Conservation (phyloP, 2,113 vertebrate species). For the Myiagra hebetior region DNA sequence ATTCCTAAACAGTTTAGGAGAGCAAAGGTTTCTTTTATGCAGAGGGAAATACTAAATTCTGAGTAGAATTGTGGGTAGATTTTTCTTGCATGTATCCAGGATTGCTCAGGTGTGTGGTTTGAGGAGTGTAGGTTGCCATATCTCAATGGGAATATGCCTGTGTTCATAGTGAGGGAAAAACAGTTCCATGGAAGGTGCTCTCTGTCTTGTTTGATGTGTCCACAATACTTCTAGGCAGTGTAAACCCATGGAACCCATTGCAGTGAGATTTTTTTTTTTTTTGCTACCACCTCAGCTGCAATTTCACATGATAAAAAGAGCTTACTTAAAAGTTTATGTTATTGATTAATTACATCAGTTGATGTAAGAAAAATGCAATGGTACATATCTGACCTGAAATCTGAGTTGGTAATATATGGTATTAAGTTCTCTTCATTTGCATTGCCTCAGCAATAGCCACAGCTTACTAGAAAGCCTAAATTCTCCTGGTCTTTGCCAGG, state of each 20-base stretch:
- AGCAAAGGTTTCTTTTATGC: not conserved
- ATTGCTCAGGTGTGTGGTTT: not conserved
- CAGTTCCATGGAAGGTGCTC: rapidly evolving
- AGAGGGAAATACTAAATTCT: not conserved
- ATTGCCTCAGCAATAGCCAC: not conserved
- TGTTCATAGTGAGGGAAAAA: not conserved
- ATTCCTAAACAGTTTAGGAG: not conserved
- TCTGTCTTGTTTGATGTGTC: not conserved
- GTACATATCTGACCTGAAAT: not conserved
- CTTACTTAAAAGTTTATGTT: not conserved
- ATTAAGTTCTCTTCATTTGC: not conserved
- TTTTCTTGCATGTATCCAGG: not conserved
- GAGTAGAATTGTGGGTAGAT: not conserved
- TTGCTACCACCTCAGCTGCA: not conserved
- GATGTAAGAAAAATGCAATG: not conserved
- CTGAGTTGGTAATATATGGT: not conserved
- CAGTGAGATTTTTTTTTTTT: not conserved
- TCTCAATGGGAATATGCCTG: not conserved
- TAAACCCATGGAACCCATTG: not conserved
- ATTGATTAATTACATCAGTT: not conserved
- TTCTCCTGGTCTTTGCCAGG: not conserved
- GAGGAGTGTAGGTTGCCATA: not conserved
- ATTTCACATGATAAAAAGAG: not conserved
- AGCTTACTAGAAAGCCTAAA: not conserved
- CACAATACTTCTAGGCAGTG: not conserved